These are phyloP conservation scores for Rhopilema esculentum DNA, from an alignment of 30 jellyfish, hydroid and myxozoan species.

Conservation along the genomic window DNA sequence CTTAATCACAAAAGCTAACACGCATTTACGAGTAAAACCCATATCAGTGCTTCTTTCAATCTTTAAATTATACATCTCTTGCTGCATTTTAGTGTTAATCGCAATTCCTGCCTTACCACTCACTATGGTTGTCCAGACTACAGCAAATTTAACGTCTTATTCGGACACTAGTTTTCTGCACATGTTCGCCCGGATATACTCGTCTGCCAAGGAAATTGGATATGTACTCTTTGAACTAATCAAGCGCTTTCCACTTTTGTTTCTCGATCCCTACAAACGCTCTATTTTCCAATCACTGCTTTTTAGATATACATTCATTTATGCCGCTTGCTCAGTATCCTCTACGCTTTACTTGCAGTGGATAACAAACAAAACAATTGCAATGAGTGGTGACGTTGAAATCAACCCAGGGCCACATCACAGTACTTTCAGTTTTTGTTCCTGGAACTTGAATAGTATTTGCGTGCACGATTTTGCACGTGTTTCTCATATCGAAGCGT, in stretches of 20 bases:
- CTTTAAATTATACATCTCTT: constrained; percentile 31
- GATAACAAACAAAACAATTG: constrained; percentile 28
- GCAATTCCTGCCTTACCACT: constrained; percentile 36
- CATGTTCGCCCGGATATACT: constrained; percentile 36
- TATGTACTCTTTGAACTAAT: constrained; percentile 44
- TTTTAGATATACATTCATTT: constrained; percentile 31
- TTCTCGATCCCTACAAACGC: constrained; percentile 16
- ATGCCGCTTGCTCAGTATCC: constrained; percentile 27
- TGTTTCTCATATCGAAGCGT: constrained; percentile 53
- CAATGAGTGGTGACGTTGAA: constrained; percentile 49
- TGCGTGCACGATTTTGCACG: constrained; percentile 54
- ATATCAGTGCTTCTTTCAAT: constrained; percentile 16
- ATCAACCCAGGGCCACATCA: constrained; percentile 58
- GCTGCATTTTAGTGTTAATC: constrained; percentile 30
- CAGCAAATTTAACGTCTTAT: constrained; percentile 29
- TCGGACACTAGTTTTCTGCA: constrained; percentile 49
- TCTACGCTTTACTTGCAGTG: constrained; percentile 59
- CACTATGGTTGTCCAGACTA: constrained; percentile 46
- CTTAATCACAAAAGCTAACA: background rate
- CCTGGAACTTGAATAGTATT: constrained; percentile 63
- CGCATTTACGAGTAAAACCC: constrained; percentile 13
- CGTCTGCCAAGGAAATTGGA: constrained; percentile 30
- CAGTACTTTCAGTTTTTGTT: too few species aligned
- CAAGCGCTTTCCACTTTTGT: constrained; percentile 47
- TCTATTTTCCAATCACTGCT: constrained; percentile 14